Evolutionary conservation across 2,888 invertebrate genomes (phyloP), one percentile per base, ranked within the genome.

Genomic region (Phalera bucephala): DNA sequence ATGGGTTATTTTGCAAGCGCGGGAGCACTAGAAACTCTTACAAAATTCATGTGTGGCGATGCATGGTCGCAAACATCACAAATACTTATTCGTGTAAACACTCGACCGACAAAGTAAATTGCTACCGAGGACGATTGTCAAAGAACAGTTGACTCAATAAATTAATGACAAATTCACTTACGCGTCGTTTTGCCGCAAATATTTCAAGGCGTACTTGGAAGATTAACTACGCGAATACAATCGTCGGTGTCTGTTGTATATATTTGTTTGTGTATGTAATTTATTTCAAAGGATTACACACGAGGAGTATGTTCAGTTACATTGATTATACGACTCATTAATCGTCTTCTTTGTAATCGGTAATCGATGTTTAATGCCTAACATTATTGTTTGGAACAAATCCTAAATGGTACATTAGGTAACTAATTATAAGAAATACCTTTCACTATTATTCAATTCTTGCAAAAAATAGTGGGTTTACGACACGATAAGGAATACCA

Each of bases 11-110:
- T 48, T 28, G 53, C 40, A 60, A 69, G 36, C 4, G 25, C 29
- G 37, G 42, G 37, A 40, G 12, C 36, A 40, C 45, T 47, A 54
- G 50, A 56, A 49, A 56, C 49, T 45, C 40, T 73, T 74, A 64
- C 72, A 68, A 76, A 66, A 73, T 53, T 58, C 47, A 38, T 53
- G 47, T 46, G 47, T 56, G 54, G 56, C 49, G 40, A 42, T n/a
- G n/a, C n/a, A n/a, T n/a, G n/a, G n/a, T n/a, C n/a, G n/a, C n/a
- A n/a, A 65, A 65, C 37, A 67, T 33, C 14, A 40, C 31, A 45
- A 39, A 43, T 34, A 28, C 20, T 29, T n/a, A n/a, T n/a, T n/a
- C 37, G 36, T 27, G 57, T 44, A 65, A 65, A 70, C 45, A 70
- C 33, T 44, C 33, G 17, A 38, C 35, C 40, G 17, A 35, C 25